Percentiles rank a stretch among this genome's conserved stretches.
These are phyloP conservation scores for Sylvilagus bachmani DNA, from an alignment of 2,113 vertebrate genomes.

Conservation along the genomic window DNA sequence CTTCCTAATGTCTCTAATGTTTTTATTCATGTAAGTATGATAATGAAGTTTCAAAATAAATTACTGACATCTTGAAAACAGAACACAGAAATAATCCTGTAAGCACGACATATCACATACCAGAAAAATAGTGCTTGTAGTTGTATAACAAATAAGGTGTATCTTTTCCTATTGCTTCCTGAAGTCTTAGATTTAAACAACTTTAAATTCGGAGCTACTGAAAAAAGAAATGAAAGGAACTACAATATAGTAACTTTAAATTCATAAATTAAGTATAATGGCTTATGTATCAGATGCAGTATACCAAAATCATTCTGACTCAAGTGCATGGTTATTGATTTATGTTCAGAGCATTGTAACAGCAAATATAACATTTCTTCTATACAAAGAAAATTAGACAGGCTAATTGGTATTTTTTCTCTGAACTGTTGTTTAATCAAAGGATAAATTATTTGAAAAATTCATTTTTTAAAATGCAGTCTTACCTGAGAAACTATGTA, in stretches of 20 bases:
- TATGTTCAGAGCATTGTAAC: not conserved
- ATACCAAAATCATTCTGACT: conserved; percentile 39
- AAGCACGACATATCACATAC: conserved; percentile 27
- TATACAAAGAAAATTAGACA: conserved; percentile 44
- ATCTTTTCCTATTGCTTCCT: not conserved
- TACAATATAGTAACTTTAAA: not conserved
- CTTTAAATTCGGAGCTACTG: conserved; percentile 39
- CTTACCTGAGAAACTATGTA: conserved; percentile 47
- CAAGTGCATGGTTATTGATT: not conserved
- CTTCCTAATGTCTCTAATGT: conserved; percentile 40
- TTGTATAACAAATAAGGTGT: conserved; percentile 38
- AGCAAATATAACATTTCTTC: conserved; percentile 40
- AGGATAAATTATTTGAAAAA: conserved; percentile 62
- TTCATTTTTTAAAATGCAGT: conserved; percentile 10
- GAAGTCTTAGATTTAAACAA: conserved; percentile 45
- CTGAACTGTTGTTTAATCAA: conserved; percentile 58
- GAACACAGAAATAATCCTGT: conserved; percentile 31
- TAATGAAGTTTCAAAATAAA: conserved; percentile 66
- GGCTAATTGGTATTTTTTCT: conserved; percentile 46
- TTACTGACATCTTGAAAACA: conserved; percentile 53
- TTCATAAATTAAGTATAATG: conserved; percentile 10
- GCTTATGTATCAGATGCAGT: conserved; percentile 33
- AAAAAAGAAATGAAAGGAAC: conserved; percentile 44
- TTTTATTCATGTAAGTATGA: conserved; percentile 65
- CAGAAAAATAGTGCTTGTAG: conserved; percentile 18